Base-by-base conservation (phyloP, 1,140 invertebrate genomes). In the Drosophila seguyi region DNA sequence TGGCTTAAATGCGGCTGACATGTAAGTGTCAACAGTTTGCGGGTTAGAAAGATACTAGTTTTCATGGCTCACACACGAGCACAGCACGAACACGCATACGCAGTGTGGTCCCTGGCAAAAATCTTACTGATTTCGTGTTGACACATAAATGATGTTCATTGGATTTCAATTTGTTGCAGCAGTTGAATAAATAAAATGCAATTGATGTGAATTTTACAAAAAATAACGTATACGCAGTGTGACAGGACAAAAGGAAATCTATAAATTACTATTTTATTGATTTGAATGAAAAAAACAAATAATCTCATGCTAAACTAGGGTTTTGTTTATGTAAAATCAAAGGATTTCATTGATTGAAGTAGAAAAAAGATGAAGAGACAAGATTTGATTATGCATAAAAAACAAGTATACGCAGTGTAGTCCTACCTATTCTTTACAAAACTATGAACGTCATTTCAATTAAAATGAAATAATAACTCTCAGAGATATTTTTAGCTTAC, bases 11-110 rank as follows among this genome's bases (percentile, higher is more conserved):
- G 58, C 57, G 25, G 29, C 39, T 62, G 71, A 53, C 57, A 74
- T 75, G 69, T 45, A 29, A 55, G 36, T 74, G 57, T 74, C 69
- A 62, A 47, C 48, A 45, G 47, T 34, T 41, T 50, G 29, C 14
- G 38, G 41, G 20, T 34, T 36, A 39, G 47, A 22, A 41, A 47
- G 25, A 67, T 47, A 18, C 20, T 44, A 20, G 25, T 14, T 29
- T 18, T 41, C 34, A 61, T 63, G 29, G 29, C 55, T 29, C 53
- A 36, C 13, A 53, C n/a, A n/a, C n/a, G n/a, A n/a, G n/a, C n/a
- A n/a, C 50, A 53, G 18, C 31, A 52, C 34, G 18, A 59, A n/a
- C 18, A 39, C 27, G 14, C 29, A 25, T 61, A 65, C 61, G 55
- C 53, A 59, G 39, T 63, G 55, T 25, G 61, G 55, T 42, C 20